phyloP scores from a whole-genome alignment of 2,888 invertebrate genomes.

The Pristionchus exspectatus region DNA sequence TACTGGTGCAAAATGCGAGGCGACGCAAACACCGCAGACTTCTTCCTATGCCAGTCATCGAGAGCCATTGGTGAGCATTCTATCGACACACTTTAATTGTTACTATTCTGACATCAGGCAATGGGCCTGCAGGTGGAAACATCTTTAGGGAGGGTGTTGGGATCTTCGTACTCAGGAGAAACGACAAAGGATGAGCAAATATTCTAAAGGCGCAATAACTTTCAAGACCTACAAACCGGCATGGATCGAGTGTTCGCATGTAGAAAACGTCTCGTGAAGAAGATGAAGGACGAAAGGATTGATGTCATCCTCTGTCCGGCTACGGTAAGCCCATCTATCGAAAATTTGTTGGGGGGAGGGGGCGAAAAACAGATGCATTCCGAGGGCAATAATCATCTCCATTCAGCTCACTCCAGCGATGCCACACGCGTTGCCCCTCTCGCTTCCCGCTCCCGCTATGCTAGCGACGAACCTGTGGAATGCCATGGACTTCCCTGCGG shows the following conservation, averaged over 20 bases:
- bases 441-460: background rate
- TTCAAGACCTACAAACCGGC: background rate
- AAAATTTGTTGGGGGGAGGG: no score
- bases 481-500: background rate
- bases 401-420: background rate
- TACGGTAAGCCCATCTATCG: background rate
- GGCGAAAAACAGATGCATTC: no score
- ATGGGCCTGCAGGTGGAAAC: no score
- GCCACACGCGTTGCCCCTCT: background rate
- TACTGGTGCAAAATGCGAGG: background rate
- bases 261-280: background rate
- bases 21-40: background rate
- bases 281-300: slow-evolving; percentile 39
- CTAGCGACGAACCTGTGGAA: background rate
- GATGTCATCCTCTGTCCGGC: slow-evolving; percentile 9
- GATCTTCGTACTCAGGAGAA: no score
- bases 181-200: no score
- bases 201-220: background rate
- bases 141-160: no score
- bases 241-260: background rate
- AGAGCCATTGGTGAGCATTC: background rate
- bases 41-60: background rate
- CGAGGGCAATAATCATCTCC: no score
- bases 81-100: no score
- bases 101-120: no score